Conservation (phyloP, 2,888 invertebrate species). For the Volucella bombylans region DNA sequence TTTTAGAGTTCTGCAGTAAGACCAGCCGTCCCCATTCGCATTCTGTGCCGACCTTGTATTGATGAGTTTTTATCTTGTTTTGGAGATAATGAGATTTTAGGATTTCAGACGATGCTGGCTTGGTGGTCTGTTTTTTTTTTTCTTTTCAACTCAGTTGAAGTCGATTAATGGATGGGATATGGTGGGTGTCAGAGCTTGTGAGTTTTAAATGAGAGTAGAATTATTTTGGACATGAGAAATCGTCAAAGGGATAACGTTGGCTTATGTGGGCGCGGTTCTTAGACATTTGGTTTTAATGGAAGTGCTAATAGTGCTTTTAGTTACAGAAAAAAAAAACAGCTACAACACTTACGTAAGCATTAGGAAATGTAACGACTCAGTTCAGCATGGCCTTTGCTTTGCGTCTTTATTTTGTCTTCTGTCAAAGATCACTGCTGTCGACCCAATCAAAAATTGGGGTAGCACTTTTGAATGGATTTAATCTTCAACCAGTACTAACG, state of each 20-base stretch:
- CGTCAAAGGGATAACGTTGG: conserved; percentile 1
- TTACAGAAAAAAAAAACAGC: not conserved
- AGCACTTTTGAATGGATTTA: too few relatives aligned
- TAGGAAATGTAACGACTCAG: too few relatives aligned
- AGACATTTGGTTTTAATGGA: not conserved
- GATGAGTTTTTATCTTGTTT: conserved; percentile 14
- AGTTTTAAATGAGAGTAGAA: not conserved
- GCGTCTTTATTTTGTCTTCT: too few relatives aligned
- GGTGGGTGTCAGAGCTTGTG: not conserved
- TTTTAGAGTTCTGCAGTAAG: not conserved
- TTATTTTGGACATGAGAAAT: conserved; percentile 32
- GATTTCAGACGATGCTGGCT: conserved; percentile 3
- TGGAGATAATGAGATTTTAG: conserved; percentile 29
- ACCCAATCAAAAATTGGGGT: too few relatives aligned
- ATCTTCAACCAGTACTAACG: too few relatives aligned
- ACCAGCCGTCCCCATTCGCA: not conserved
- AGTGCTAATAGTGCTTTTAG: conserved; percentile 1
- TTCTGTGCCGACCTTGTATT: not conserved
- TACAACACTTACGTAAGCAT: not conserved
- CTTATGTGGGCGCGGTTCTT: not conserved
- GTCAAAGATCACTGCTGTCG: too few relatives aligned
- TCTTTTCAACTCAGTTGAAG: not conserved
- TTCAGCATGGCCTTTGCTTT: too few relatives aligned
- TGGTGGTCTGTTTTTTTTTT: not conserved
- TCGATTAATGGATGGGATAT: conserved; percentile 10